Evolutionary conservation across 2,888 invertebrate genomes (phyloP).

Genomic region (Limnephilus auricula): DNA sequence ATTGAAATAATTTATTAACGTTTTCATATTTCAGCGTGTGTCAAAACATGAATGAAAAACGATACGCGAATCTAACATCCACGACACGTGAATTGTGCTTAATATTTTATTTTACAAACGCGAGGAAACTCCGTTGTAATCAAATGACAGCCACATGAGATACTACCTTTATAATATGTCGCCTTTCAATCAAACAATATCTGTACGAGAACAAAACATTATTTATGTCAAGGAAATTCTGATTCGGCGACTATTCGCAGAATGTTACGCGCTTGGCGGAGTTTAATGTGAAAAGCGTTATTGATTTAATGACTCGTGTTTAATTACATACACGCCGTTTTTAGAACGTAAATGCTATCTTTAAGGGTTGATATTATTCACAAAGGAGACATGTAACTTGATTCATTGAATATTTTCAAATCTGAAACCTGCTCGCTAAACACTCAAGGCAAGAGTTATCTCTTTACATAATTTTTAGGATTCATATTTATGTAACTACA

Average conservation of each 20-base stretch:
- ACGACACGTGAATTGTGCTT: conserved; percentile 2
- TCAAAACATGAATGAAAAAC: neutral
- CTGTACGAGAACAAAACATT: neutral
- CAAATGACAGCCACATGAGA: neutral
- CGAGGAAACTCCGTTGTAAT: neutral
- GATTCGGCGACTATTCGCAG: neutral
- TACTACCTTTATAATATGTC: neutral
- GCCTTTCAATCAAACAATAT: conserved; percentile 2
- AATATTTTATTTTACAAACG: neutral
- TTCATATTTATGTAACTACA: no score
- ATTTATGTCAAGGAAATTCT: neutral
- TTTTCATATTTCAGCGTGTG: neutral
- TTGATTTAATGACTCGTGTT: neutral
- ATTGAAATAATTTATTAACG: neutral
- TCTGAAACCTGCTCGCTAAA: neutral
- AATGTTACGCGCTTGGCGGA: neutral
- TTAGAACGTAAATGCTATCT: neutral
- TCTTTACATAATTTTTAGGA: no score
- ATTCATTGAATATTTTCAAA: neutral
- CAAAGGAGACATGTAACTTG: neutral
- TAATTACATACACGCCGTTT: neutral
- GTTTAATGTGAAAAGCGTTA: neutral
- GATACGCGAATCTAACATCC: neutral
- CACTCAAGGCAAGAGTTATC: neutral
- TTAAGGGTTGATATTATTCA: neutral